Percentiles rank a stretch among this genome's conserved stretches.
Conservation (phyloP, 2,888 invertebrate genomes). For the Zygaena filipendulae region DNA sequence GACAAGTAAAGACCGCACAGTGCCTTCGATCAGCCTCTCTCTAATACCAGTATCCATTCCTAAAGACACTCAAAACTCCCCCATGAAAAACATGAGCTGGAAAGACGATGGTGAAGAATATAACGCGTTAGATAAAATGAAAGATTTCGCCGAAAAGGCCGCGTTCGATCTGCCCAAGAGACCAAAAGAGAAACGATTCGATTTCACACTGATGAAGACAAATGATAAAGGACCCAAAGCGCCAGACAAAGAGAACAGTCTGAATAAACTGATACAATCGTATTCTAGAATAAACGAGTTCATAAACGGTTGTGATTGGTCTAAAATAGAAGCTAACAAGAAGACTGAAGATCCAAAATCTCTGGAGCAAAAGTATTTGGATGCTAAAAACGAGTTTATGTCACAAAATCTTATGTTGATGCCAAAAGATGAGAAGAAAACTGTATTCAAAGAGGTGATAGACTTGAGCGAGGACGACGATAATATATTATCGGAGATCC, state of each 20-base stretch:
- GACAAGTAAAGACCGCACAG: slow-evolving; percentile 39
- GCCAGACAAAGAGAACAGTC: slow-evolving; percentile 42
- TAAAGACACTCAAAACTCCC: slow-evolving; percentile 37
- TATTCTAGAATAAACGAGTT: slow-evolving; percentile 61
- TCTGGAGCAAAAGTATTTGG: slow-evolving; percentile 52
- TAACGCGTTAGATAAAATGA: slow-evolving; percentile 63
- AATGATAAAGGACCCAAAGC: slow-evolving; percentile 30
- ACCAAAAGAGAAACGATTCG: slow-evolving; percentile 37
- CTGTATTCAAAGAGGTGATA: slow-evolving; percentile 46
- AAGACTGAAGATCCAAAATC: slow-evolving; percentile 39
- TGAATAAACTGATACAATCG: slow-evolving; percentile 50
- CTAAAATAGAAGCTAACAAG: slow-evolving; percentile 37
- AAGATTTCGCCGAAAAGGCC: slow-evolving; percentile 60
- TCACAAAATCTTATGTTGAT: slow-evolving; percentile 51
- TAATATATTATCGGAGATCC: slow-evolving; percentile 35
- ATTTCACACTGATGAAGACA: slow-evolving; percentile 35
- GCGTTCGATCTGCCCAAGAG: slow-evolving; percentile 54
- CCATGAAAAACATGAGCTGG: slow-evolving; percentile 43
- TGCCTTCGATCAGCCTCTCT: slow-evolving; percentile 59
- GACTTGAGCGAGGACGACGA: slow-evolving; percentile 53
- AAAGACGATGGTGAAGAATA: slow-evolving; percentile 49
- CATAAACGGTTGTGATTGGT: slow-evolving; percentile 62
- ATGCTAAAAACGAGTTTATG: slow-evolving; percentile 63
- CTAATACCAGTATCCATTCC: slow-evolving; percentile 51
- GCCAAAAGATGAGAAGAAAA: slow-evolving; percentile 43